phyloP scores from a whole-genome alignment of 2,113 vertebrate genomes.

The Arizona elegans region DNA sequence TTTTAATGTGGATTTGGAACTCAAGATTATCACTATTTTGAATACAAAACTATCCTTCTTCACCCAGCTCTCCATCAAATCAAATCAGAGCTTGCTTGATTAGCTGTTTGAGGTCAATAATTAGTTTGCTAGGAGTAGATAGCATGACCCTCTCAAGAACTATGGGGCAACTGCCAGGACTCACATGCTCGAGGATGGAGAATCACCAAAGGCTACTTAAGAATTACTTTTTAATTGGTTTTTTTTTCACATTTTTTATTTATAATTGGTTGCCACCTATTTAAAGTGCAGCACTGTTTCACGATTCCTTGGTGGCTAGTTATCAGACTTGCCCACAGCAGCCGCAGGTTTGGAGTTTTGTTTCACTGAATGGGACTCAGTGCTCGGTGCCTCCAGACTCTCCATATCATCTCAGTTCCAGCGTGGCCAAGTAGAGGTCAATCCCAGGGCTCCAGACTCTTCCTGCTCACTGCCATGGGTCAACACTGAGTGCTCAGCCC shows the following conservation, averaged over 20 bases:
- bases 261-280: background rate
- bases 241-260: background rate
- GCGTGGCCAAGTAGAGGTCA: too few species aligned
- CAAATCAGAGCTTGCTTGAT: background rate
- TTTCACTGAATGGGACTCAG: too few species aligned
- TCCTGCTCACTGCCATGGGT: too few species aligned
- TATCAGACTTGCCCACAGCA: too few species aligned
- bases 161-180: background rate
- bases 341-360: too few species aligned
- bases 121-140: background rate
- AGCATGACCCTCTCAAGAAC: background rate
- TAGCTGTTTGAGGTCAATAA: background rate
- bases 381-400: too few species aligned
- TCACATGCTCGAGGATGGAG: background rate
- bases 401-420: too few species aligned
- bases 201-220: background rate
- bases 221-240: background rate
- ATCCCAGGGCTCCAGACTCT: too few species aligned
- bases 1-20: background rate
- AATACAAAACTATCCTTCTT: background rate
- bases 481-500: too few species aligned
- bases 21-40: background rate
- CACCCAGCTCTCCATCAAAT: background rate
- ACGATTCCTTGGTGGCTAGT: too few species aligned
- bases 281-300: background rate